Conservation (phyloP, 2,113 vertebrate species). For the Notarius lentiginosus region DNA sequence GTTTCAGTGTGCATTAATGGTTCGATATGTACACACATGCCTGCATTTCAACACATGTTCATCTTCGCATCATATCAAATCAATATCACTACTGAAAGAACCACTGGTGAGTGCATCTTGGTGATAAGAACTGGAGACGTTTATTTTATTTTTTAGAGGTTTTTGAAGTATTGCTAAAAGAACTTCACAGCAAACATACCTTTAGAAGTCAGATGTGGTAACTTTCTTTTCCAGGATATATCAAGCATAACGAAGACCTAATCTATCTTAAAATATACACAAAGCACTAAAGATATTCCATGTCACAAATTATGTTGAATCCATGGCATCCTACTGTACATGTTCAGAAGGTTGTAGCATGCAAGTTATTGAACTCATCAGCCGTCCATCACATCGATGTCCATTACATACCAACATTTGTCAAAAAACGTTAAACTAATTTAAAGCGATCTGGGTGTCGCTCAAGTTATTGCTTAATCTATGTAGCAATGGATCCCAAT, state of each 20-base stretch:
- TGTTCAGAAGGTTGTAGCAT: background rate
- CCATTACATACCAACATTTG: background rate
- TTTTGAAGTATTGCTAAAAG: background rate
- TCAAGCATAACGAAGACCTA: background rate
- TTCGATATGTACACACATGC: background rate
- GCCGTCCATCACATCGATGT: background rate
- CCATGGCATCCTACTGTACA: background rate
- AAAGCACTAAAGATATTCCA: background rate
- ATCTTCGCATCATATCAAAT: background rate
- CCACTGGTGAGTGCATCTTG: background rate
- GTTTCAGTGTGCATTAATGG: background rate
- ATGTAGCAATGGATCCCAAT: background rate
- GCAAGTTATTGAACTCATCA: background rate
- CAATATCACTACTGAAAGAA: background rate
- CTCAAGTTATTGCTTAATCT: background rate
- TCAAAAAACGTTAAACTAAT: background rate
- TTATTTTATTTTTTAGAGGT: conserved; percentile 7
- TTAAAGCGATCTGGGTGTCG: background rate
- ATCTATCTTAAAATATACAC: background rate
- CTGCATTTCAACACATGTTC: background rate
- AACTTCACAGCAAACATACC: background rate
- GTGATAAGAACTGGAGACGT: background rate
- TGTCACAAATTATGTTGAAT: background rate
- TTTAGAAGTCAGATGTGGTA: background rate
- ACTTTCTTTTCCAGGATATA: background rate